Percentiles rank a stretch among this genome's conserved stretches.
Conservation (phyloP, 2,888 invertebrate genomes). For the Linnaemya tessellans region DNA sequence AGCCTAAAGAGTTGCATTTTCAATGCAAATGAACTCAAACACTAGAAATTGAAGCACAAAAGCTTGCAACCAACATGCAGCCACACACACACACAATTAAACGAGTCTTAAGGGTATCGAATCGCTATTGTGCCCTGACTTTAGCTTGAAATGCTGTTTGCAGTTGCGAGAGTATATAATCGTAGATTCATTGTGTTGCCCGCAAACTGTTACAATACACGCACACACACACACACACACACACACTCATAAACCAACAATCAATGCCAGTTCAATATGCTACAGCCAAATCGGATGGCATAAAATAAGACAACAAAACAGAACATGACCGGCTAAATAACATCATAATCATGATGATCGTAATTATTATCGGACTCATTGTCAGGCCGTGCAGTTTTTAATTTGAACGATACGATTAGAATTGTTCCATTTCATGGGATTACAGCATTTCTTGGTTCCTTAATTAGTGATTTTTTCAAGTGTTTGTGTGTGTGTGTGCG, state of each 20-base stretch:
- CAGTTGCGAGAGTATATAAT: no score
- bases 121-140: neutral
- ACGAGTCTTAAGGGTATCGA: neutral
- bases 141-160: neutral
- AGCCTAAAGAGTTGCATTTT: neutral
- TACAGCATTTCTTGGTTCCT: neutral
- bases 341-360: neutral
- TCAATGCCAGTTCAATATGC: neutral
- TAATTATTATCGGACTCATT: neutral
- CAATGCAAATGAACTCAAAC: conserved; percentile 6
- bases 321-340: neutral
- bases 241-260: no score
- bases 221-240: no score
- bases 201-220: neutral
- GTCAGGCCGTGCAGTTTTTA: neutral
- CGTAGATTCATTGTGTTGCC: neutral
- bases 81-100: neutral
- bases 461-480: conserved; percentile 29
- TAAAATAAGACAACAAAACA: neutral
- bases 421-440: conserved; percentile 7
- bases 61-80: neutral
- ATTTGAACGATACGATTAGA: no score
- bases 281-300: neutral
- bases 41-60: conserved; percentile 9
- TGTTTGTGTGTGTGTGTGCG: neutral